Evolutionary conservation across 2,797 vertebrate species (phyloP).

Genomic region (Macroramphosus scolopax): DNA sequence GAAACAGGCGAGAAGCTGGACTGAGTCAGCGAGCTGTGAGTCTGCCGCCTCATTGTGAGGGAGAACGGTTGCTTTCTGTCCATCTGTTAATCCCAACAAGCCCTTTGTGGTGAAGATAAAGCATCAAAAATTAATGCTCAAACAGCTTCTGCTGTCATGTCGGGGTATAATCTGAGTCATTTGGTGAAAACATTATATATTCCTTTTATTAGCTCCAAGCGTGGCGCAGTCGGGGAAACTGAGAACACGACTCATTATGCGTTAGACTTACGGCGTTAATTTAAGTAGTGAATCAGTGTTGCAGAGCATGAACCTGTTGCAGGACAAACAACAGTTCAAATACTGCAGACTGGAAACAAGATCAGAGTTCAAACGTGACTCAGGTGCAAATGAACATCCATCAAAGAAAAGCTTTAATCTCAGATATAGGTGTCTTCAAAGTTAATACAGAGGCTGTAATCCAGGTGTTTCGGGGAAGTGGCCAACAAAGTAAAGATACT

Average conservation of each 20-base stretch:
- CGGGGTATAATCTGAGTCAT: too few species aligned
- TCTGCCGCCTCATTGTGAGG: slow-evolving; percentile 16
- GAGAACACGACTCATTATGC: too few species aligned
- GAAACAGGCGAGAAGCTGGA: slow-evolving; percentile 21
- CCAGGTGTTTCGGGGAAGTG: too few species aligned
- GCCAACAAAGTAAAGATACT: too few species aligned
- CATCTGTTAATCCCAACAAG: slow-evolving; percentile 3
- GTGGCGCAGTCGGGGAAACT: too few species aligned
- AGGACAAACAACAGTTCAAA: background rate
- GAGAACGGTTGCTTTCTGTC: background rate
- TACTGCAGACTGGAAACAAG: background rate
- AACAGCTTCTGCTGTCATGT: slow-evolving; percentile 2
- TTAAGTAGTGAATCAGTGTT: too few species aligned
- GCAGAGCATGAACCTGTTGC: too few species aligned
- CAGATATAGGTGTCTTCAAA: too few species aligned
- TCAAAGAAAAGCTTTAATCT: too few species aligned
- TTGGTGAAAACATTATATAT: too few species aligned
- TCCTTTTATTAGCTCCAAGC: slow-evolving; percentile 4
- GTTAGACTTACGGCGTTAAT: too few species aligned
- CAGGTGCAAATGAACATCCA: background rate
- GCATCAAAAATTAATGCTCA: slow-evolving; percentile 1
- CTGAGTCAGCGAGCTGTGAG: slow-evolving; percentile 18
- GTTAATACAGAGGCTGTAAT: too few species aligned
- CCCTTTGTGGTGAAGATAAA: slow-evolving; percentile 33
- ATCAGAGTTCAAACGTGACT: slow-evolving; percentile 1